Evolutionary conservation across 2,797 vertebrate genomes (phyloP).

Genomic region (Rousettus madagascariensis): DNA sequence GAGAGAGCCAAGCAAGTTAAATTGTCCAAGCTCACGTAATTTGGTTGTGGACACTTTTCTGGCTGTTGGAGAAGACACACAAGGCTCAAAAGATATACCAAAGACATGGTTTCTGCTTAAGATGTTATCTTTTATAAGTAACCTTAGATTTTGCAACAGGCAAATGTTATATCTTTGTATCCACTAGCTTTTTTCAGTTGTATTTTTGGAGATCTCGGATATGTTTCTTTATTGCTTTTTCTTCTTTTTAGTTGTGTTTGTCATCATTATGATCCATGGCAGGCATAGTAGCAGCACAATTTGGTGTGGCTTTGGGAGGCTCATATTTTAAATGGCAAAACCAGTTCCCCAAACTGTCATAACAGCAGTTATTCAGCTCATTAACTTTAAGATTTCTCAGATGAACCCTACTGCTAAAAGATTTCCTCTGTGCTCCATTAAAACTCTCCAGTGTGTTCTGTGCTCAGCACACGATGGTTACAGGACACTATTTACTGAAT

Average conservation of each 20-base stretch:
- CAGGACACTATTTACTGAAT: not conserved
- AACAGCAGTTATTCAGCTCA: not conserved
- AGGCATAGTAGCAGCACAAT: not conserved
- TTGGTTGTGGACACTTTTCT: not conserved
- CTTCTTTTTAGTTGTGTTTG: not conserved
- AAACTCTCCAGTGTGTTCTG: not conserved
- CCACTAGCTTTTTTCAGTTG: not conserved
- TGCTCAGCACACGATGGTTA: not conserved
- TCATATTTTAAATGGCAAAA: conserved; percentile 8
- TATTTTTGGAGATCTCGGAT: not conserved
- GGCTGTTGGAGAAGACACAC: not conserved
- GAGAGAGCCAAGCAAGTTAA: not conserved
- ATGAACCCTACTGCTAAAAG: not conserved
- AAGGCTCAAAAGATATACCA: not conserved
- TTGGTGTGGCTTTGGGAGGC: not conserved
- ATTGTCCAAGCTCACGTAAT: not conserved
- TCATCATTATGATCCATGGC: not conserved
- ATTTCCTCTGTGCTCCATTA: not conserved
- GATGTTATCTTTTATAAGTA: not conserved
- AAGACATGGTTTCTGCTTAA: not conserved
- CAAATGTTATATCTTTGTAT: not conserved
- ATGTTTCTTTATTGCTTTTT: not conserved
- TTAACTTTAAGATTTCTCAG: not conserved
- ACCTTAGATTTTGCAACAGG: not conserved
- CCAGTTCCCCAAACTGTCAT: not conserved